Evolutionary conservation across 2,888 invertebrate genomes (phyloP), one percentile per base, ranked within the genome.

Genomic region (Drosophila suboccidentalis): DNA sequence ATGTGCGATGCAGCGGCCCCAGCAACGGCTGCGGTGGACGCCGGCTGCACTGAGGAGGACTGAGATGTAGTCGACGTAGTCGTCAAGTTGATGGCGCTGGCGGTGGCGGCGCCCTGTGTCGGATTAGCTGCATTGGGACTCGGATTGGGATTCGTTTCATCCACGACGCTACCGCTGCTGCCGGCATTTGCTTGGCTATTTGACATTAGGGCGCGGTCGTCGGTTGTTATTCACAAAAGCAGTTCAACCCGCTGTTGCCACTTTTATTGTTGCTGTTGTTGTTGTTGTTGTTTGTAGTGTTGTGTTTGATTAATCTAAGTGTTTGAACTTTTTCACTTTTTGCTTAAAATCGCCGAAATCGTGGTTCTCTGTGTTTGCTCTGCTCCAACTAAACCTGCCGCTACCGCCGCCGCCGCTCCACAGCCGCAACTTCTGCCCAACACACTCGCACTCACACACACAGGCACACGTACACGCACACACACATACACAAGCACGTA

Each of bases 181-280:
- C 91, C 90, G 87, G 85, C 82, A 81, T 89, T 90, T 64, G 81
- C 85, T 90, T 91, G 91, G 78, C 90, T 91, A 86, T 84, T 91
- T 90, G 92, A 91, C 91, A 90, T 90, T 89, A 87, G 88, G 91
- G 86, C 84, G 82, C 80, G 87, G 91, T 91, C 89, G 84, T 75
- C 71, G 76, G 22, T 49, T 57, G 53, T 62, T 71, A 60, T 68
- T 82, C 61, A 82, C 82, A 69, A 79, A 68, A 78, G 82, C 80
- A 78, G 79, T 78, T 78, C 9, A 70, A 67, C 76, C 78, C 78
- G 77, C 80, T 80, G 80, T 76, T 75, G 72, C 67, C 73, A 54
- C 64, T 61, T 44, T 63, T 63, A 60, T 59, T 72, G 60, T 54
- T 53, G 39, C 50, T 60, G 44, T 32, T 46, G 55, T 54, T 55